Conservation (phyloP, 2,797 vertebrate genomes). For the Pseudomugil gertrudae region DNA sequence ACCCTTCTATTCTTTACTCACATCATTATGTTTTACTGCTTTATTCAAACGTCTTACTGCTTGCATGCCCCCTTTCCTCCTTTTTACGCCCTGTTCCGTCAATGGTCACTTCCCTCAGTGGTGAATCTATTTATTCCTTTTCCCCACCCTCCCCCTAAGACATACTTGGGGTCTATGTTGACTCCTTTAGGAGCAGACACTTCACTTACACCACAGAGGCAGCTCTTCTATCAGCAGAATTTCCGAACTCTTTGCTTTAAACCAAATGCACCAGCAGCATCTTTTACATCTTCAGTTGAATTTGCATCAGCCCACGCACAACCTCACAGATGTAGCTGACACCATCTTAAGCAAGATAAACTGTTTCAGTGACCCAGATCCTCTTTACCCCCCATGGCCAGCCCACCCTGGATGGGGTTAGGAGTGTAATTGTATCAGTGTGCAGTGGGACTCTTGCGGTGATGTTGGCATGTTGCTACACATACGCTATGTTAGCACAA, state of each 20-base stretch:
- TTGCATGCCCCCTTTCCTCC: constrained; percentile 27
- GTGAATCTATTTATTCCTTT: constrained; percentile 79
- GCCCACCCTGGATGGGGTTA: constrained; percentile 59
- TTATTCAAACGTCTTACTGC: constrained; percentile 10
- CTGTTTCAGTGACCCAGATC: constrained; percentile 72
- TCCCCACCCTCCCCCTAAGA: constrained; percentile 36
- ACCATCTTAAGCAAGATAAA: constrained; percentile 48
- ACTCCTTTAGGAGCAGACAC: constrained; percentile 61
- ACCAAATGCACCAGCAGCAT: constrained; percentile 35
- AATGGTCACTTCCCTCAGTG: constrained; percentile 71
- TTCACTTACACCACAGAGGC: constrained; percentile 34
- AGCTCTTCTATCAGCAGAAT: constrained; percentile 42
- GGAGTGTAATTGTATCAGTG: constrained; percentile 71
- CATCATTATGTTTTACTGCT: constrained; percentile 16
- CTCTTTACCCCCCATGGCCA: constrained; percentile 44
- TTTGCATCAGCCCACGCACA: constrained; percentile 31
- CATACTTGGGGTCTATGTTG: constrained; percentile 56
- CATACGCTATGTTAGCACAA: constrained; percentile 35
- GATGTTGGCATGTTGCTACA: constrained; percentile 41
- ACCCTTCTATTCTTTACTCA: constrained; percentile 17
- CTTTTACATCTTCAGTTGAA: constrained; percentile 45
- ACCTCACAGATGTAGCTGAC: constrained; percentile 44
- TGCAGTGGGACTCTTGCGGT: constrained; percentile 43
- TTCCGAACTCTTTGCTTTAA: constrained; percentile 29
- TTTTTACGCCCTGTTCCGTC: constrained; percentile 32